Conservation (phyloP, 2,888 invertebrate species). For the Alsophila aescularia region DNA sequence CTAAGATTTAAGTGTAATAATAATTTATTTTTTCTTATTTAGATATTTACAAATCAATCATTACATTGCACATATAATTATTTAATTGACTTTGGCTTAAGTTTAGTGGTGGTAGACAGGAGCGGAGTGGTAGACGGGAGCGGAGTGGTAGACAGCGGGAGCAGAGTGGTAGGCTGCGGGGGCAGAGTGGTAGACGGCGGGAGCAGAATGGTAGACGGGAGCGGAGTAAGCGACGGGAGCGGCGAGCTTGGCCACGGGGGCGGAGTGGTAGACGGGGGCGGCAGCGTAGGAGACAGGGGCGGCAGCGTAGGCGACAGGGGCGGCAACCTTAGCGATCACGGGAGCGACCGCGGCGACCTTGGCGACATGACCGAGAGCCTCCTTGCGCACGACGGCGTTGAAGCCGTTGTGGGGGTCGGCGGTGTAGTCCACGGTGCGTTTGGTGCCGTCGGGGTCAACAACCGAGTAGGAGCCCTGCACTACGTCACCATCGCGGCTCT, state of each 20-base stretch:
- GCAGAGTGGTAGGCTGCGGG: conserved; percentile 29
- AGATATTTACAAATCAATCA: conserved; percentile 21
- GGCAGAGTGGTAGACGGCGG: conserved; percentile 38
- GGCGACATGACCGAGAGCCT: conserved; percentile 54
- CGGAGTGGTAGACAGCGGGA: conserved; percentile 7
- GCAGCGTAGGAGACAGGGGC: conserved; percentile 53
- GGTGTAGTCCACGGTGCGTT: conserved; percentile 78
- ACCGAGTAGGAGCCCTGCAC: conserved; percentile 83
- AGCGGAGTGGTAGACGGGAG: no score
- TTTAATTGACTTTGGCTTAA: neutral
- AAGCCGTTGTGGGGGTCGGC: conserved; percentile 80
- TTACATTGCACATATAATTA: neutral
- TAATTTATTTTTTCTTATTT: conserved; percentile 27
- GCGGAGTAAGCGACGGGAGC: conserved; percentile 47
- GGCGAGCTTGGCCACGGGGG: conserved; percentile 48
- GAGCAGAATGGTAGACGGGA: conserved; percentile 41
- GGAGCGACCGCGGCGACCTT: conserved; percentile 53
- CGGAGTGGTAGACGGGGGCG: conserved; percentile 54
- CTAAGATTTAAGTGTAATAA: conserved; percentile 6
- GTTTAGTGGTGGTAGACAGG: conserved; percentile 75
- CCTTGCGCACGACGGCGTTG: conserved; percentile 83
- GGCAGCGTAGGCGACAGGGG: conserved; percentile 59
- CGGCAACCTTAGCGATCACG: conserved; percentile 54
- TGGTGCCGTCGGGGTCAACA: conserved; percentile 81
- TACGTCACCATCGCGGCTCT: conserved; percentile 74